phyloP scores from a whole-genome alignment of 92 coral and sea anemone genomes.

The Porites cylindrica region DNA sequence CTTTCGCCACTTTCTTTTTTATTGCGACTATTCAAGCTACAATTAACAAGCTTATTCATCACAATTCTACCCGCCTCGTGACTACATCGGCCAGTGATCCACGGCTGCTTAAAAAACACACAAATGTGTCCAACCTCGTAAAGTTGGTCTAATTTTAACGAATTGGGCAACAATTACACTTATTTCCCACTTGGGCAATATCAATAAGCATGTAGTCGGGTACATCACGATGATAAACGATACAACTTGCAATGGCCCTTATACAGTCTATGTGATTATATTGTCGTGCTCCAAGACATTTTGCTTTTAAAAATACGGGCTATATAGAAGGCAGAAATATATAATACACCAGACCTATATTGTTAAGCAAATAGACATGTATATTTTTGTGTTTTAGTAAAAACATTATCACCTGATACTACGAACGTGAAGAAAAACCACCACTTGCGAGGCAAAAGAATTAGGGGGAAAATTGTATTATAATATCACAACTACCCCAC shows the following conservation, averaged over 20 bases:
- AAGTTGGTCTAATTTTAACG: not conserved
- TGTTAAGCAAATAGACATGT: not conserved
- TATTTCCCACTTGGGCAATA: too few species aligned
- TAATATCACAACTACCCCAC: not conserved
- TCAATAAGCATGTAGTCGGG: too few species aligned
- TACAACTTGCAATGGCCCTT: too few species aligned
- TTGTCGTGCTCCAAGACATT: too few species aligned
- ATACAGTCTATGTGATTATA: too few species aligned
- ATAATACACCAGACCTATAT: not conserved
- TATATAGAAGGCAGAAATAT: too few species aligned
- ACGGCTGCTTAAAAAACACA: too few species aligned
- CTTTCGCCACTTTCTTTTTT: not conserved
- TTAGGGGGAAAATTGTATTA: slow-evolving; percentile 1
- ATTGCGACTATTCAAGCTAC: not conserved
- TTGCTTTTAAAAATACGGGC: not conserved
- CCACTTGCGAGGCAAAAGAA: slow-evolving; percentile 15
- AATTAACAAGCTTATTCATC: slow-evolving; percentile 10
- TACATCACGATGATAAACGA: too few species aligned
- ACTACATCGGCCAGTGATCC: too few species aligned
- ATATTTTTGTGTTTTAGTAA: not conserved
- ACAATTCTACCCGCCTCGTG: not conserved
- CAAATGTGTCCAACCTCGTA: not conserved
- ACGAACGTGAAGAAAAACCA: not conserved
- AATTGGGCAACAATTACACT: not conserved
- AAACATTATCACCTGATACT: slow-evolving; percentile 4